These are phyloP conservation scores for Altica lythri DNA, from an alignment of 2,888 invertebrate genomes.

Conservation along the genomic window DNA sequence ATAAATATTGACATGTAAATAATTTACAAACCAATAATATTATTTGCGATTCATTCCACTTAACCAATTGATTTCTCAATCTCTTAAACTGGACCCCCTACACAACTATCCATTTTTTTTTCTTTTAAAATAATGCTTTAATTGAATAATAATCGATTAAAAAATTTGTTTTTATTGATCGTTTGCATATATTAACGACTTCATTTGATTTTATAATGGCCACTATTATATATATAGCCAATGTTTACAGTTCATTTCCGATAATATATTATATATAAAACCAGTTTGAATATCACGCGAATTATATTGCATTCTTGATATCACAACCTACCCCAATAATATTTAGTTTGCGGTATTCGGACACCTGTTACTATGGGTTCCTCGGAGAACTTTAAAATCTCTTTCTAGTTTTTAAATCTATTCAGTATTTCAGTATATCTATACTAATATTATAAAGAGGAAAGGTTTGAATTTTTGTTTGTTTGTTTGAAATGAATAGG, in stretches of 20 bases:
- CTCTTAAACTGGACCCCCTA: constrained; percentile 35
- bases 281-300: constrained; percentile 13
- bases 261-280: constrained; percentile 15
- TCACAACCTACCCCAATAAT: constrained; percentile 19
- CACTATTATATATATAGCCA: constrained; percentile 7
- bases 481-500: too few relatives aligned
- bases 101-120: constrained; percentile 35
- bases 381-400: too few relatives aligned
- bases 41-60: constrained; percentile 45
- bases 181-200: constrained; percentile 16
- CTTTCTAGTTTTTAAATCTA: too few relatives aligned
- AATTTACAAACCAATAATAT: constrained; percentile 49
- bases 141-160: constrained; percentile 36
- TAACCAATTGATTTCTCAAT: constrained; percentile 49
- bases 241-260: constrained; percentile 15
- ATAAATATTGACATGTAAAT: constrained; percentile 52
- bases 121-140: too few relatives aligned
- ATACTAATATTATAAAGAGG: too few relatives aligned
- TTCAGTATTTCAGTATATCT: too few relatives aligned
- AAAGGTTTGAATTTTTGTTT: too few relatives aligned
- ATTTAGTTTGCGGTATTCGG: constrained; percentile 8
- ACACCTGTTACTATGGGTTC: too few relatives aligned
- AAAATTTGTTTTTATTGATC: constrained; percentile 24
- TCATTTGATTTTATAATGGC: constrained; percentile 29
- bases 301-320: constrained; percentile 10